Conservation (phyloP, 2,113 vertebrate genomes). For the Vimba vimba region DNA sequence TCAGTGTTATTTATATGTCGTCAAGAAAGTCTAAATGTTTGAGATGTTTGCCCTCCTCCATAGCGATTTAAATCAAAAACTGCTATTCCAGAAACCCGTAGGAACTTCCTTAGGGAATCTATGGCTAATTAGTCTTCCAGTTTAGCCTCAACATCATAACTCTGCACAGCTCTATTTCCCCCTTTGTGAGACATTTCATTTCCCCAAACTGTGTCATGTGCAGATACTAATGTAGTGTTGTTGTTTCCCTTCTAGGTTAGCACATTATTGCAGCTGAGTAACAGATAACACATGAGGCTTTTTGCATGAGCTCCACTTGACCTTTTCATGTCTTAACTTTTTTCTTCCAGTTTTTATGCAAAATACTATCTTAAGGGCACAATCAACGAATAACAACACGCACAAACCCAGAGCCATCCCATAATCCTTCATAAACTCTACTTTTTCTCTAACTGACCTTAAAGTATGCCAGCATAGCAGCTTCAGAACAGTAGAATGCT, state of each 20-base stretch:
- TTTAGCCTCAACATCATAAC: background rate
- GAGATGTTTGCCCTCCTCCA: background rate
- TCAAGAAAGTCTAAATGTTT: background rate
- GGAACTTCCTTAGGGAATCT: slow-evolving; percentile 3
- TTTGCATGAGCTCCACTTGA: slow-evolving; percentile 20
- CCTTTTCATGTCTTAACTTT: slow-evolving; percentile 4
- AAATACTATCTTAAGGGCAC: slow-evolving; percentile 6
- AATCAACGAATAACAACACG: slow-evolving; percentile 40
- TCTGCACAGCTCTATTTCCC: background rate
- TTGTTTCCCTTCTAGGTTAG: background rate
- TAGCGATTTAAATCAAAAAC: background rate
- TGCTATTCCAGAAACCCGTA: background rate
- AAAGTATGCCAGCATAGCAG: slow-evolving; percentile 24
- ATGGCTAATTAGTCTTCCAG: background rate
- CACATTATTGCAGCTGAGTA: slow-evolving; percentile 10
- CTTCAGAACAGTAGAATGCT: background rate
- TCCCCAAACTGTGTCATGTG: background rate
- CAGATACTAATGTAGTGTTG: background rate
- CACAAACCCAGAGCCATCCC: background rate
- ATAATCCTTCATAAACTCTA: background rate
- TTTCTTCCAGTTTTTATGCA: slow-evolving; percentile 46
- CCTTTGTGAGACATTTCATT: background rate
- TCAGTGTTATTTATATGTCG: background rate
- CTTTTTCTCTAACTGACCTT: background rate
- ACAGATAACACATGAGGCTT: background rate